Conservation (phyloP, 1,140 invertebrate species). For the Neuroterus valhalla region DNA sequence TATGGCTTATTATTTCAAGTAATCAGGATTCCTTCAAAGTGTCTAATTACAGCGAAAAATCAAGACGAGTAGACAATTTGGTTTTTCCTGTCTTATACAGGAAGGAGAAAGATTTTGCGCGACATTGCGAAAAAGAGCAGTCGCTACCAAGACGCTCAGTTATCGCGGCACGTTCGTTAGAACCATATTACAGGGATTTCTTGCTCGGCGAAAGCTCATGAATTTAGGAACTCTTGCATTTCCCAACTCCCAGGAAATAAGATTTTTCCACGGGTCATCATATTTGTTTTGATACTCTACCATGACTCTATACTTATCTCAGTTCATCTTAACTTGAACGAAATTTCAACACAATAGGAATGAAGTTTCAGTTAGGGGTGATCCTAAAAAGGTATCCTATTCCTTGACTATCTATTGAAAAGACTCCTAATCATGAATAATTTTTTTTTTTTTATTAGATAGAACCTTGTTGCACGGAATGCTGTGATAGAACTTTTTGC, state of each 20-base stretch:
- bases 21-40: not conserved
- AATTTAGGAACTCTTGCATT: conserved; percentile 19
- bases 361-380: too few relatives aligned
- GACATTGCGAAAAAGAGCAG: conserved; percentile 20
- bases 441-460: too few relatives aligned
- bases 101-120: not conserved
- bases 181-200: conserved; percentile 24
- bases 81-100: not conserved
- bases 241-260: conserved; percentile 11
- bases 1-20: not conserved
- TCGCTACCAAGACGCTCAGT: conserved; percentile 20
- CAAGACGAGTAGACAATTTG: not conserved
- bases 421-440: too few relatives aligned
- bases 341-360: too few relatives aligned
- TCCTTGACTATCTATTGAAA: too few relatives aligned
- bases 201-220: conserved; percentile 11
- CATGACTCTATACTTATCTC: too few relatives aligned
- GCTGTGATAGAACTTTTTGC: too few relatives aligned
- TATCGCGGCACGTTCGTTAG: conserved; percentile 30
- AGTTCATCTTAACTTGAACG: too few relatives aligned
- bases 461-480: too few relatives aligned
- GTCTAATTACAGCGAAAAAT: not conserved
- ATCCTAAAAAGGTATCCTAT: too few relatives aligned
- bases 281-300: not conserved
- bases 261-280: conserved; percentile 30